phyloP scores from a whole-genome alignment of 2,113 vertebrate species.

The Romanogobio albipinnatus region DNA sequence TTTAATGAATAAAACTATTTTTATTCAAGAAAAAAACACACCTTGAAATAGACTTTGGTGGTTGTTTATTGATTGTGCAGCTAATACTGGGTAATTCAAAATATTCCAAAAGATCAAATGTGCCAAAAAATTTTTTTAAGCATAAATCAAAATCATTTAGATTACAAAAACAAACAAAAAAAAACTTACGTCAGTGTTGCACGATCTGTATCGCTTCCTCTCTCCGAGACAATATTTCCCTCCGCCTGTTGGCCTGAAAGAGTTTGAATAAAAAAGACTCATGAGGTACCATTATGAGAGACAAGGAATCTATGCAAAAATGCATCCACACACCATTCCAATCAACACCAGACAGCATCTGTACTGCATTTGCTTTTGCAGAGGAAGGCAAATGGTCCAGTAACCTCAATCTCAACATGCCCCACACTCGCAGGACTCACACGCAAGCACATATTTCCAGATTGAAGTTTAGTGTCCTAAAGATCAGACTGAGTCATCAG shows the following conservation, averaged over 20 bases:
- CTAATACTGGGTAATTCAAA: too few relatives aligned
- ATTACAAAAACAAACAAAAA: background rate
- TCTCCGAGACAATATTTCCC: constrained; percentile 98
- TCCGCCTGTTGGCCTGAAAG: constrained; percentile 90
- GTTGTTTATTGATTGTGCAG: too few relatives aligned
- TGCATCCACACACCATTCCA: constrained; percentile 19
- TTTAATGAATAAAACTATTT: too few relatives aligned
- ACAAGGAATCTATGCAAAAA: constrained; percentile 5
- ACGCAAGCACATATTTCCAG: constrained; percentile 21
- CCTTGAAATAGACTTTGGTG: too few relatives aligned
- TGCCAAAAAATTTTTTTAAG: background rate
- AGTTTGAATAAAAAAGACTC: constrained; percentile 50
- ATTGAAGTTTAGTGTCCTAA: constrained; percentile 8
- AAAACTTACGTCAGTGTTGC: constrained; percentile 94
- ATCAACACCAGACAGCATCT: constrained; percentile 44
- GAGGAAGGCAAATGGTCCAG: background rate
- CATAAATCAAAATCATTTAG: background rate
- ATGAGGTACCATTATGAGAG: constrained; percentile 45
- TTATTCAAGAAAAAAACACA: too few relatives aligned
- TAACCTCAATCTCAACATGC: constrained; percentile 37
- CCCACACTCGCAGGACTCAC: background rate
- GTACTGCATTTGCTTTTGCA: constrained; percentile 31
- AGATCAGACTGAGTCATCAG: constrained; percentile 17
- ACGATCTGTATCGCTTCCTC: constrained; percentile 95
- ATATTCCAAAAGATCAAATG: too few relatives aligned